A percentile compares a stretch with the other conserved stretches of the same genome.
Evolutionary conservation across 2,888 invertebrate genomes (phyloP).

Genomic region (Cryptocephalus primarius): DNA sequence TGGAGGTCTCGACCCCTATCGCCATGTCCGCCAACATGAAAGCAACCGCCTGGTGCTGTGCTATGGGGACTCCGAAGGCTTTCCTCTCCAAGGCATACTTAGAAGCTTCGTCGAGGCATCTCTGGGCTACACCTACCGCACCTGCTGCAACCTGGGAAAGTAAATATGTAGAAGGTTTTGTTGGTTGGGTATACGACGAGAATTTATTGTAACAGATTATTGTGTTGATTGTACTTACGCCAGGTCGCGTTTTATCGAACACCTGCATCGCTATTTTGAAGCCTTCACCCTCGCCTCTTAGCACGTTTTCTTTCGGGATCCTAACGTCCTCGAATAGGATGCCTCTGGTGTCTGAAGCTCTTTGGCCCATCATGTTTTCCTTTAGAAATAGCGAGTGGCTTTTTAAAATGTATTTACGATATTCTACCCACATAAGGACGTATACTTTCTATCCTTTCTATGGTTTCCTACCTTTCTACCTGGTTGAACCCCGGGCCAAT

Average conservation of each 20-base stretch:
- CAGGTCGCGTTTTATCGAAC: conserved; percentile 88
- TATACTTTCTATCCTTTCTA: neutral
- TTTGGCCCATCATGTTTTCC: conserved; percentile 95
- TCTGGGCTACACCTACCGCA: conserved; percentile 81
- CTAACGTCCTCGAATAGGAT: conserved; percentile 95
- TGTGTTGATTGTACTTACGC: conserved; percentile 46
- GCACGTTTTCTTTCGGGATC: conserved; percentile 87
- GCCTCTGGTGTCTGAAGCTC: conserved; percentile 91
- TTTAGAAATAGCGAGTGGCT: conserved; percentile 23
- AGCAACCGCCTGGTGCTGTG: conserved; percentile 78
- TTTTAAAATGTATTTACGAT: neutral
- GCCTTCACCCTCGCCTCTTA: conserved; percentile 81
- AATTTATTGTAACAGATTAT: no score
- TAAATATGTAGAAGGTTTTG: no score
- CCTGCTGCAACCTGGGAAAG: conserved; percentile 67
- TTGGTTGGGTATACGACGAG: no score
- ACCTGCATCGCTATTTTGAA: conserved; percentile 97
- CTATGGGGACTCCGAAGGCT: conserved; percentile 80
- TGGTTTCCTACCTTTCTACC: conserved; percentile 50
- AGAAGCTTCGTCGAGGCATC: conserved; percentile 85
- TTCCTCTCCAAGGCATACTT: conserved; percentile 89
- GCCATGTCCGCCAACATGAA: conserved; percentile 96
- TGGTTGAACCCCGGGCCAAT: conserved; percentile 50
- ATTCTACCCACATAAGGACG: neutral
- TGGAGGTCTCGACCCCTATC: conserved; percentile 72